Conservation (phyloP, 2,888 invertebrate genomes). For the Oscheius sp. region DNA sequence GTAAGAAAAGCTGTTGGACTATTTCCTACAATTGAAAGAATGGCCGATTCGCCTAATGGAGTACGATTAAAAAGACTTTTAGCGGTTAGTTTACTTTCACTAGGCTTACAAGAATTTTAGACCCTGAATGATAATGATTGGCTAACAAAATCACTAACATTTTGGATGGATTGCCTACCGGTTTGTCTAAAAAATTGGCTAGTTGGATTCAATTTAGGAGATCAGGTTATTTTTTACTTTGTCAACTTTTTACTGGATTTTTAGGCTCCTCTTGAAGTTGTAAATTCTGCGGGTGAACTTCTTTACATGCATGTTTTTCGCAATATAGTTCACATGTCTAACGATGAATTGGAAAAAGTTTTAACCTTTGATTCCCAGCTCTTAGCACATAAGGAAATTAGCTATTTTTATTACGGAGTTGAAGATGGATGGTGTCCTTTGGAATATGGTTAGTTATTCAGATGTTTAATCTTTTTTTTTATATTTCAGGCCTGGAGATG, state of each 20-base stretch:
- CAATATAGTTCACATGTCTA: slow-evolving; percentile 63
- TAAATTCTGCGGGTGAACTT: slow-evolving; percentile 54
- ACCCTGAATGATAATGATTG: slow-evolving; percentile 59
- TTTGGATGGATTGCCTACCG: slow-evolving; percentile 61
- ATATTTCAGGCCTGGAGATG: slow-evolving; percentile 43
- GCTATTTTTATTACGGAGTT: slow-evolving; percentile 60
- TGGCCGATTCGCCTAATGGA: slow-evolving; percentile 67
- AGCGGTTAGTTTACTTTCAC: slow-evolving; percentile 42
- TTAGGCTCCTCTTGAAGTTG: slow-evolving; percentile 53
- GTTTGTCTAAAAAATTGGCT: slow-evolving; percentile 50
- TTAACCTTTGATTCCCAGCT: slow-evolving; percentile 46
- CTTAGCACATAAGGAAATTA: slow-evolving; percentile 45
- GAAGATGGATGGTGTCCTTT: slow-evolving; percentile 64
- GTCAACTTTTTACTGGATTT: no score
- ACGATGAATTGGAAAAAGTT: slow-evolving; percentile 58
- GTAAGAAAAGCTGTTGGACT: slow-evolving; percentile 58
- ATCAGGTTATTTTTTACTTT: neutral
- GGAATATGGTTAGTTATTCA: slow-evolving; percentile 45
- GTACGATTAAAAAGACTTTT: slow-evolving; percentile 53
- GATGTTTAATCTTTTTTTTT: neutral
- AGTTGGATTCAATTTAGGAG: slow-evolving; percentile 41
- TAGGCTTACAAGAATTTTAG: slow-evolving; percentile 34
- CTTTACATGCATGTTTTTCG: slow-evolving; percentile 57
- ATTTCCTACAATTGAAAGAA: slow-evolving; percentile 67
- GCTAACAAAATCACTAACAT: slow-evolving; percentile 53